A percentile compares a stretch with the other conserved stretches of the same genome.
Conservation (phyloP, 2,888 invertebrate genomes). For the Phrixothrix hirtus region DNA sequence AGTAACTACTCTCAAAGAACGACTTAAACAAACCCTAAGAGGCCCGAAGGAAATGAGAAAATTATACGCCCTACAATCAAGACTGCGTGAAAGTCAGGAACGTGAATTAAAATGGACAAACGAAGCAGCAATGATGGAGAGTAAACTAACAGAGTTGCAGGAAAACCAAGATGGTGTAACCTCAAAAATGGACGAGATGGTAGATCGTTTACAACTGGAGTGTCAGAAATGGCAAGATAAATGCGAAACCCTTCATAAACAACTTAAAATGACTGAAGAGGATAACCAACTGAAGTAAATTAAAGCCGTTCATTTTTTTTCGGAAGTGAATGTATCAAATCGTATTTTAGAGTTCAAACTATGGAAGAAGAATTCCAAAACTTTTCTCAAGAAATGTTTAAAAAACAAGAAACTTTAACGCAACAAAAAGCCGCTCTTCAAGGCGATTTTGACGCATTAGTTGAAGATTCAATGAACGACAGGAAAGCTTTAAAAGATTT, state of each 20-base stretch:
- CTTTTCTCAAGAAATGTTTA: slow-evolving; percentile 13
- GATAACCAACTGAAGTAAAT: slow-evolving; percentile 23
- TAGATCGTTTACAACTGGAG: slow-evolving; percentile 19
- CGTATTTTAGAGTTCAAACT: slow-evolving; percentile 2
- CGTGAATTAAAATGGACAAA: slow-evolving; percentile 15
- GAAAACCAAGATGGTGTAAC: slow-evolving; percentile 4
- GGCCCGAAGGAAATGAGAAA: slow-evolving; percentile 9
- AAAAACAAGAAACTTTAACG: slow-evolving; percentile 23
- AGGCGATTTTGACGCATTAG: slow-evolving; percentile 27
- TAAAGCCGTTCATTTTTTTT: background rate
- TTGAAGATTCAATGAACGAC: slow-evolving; percentile 26
- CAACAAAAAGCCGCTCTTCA: slow-evolving; percentile 32
- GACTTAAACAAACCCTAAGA: slow-evolving; percentile 5
- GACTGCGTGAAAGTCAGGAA: slow-evolving; percentile 14
- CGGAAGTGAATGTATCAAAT: background rate
- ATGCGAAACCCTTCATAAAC: slow-evolving; percentile 19
- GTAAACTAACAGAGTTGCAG: slow-evolving; percentile 24
- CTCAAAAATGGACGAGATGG: slow-evolving; percentile 20
- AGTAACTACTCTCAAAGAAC: slow-evolving; percentile 8
- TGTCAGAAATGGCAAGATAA: slow-evolving; percentile 24
- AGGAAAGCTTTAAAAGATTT: slow-evolving; percentile 29
- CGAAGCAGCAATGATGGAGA: slow-evolving; percentile 27
- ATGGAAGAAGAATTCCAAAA: slow-evolving; percentile 28
- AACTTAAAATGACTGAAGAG: slow-evolving; percentile 19
- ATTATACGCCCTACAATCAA: slow-evolving; percentile 3